Evolutionary conservation across 2,113 vertebrate genomes (phyloP), one percentile per base, ranked within the genome.

Genomic region (Bathybates hornii): DNA sequence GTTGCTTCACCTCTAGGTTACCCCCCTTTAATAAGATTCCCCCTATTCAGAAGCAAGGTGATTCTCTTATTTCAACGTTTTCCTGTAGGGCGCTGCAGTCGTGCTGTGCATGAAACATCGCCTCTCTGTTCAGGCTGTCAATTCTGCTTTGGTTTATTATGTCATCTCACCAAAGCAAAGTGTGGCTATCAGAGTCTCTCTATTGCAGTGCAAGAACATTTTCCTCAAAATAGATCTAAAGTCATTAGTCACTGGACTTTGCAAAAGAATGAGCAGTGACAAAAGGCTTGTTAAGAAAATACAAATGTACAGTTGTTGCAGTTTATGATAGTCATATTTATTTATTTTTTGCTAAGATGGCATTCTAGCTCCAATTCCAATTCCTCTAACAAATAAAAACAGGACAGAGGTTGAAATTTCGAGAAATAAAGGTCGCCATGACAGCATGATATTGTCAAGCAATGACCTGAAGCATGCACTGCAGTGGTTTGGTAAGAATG

Each of bases 41-140:
- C 57, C 38, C 85, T 82, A 45, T n/a, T 85, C 82, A 89, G 63
- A 68, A 80, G 56, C 88, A 88, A 89, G 90, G 71, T 87, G 86
- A 87, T 87, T 90, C 86, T 90, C 80, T 84, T 80, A 76, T 87
- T 90, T 89, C 89, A 76, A 84, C 82, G 71, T 83, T 86, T 84
- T 88, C 61, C 81, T 83, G 66, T 76, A 27, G 84, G 89, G 80
- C 53, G 89, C 76, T 84, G 82, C 48, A 34, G 87, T 86, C 80
- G 50, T 13, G 41, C 83, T 43, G 85, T 5, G 89, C 79, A 71
- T 53, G 86, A 86, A 89, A 50, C 61, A 50, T 52, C 14, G 41
- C 52, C 29, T 85, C 54, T 50, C 63, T 82, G 3, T 61, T 88
- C 79, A 45, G 63, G n/a, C 63, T 41, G 19, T 87, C 80, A 81